Percentiles rank a stretch among this genome's conserved stretches.
phyloP scores from a whole-genome alignment of 1,140 invertebrate species.

The Drosophila sturtevanti region DNA sequence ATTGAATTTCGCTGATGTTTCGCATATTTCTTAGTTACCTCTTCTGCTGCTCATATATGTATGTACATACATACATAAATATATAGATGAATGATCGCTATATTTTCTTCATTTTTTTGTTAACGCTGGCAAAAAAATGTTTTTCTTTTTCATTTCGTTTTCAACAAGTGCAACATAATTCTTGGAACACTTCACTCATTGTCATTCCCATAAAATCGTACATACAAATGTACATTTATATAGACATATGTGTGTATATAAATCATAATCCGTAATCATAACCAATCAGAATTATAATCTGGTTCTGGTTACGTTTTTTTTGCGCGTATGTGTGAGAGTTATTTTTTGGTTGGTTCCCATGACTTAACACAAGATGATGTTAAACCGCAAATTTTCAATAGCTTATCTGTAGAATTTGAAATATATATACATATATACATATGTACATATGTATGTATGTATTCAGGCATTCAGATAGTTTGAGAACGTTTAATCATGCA shows the following conservation, averaged over 20 bases:
- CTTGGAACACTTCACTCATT: neutral
- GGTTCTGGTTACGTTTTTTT: constrained; percentile 1
- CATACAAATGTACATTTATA: neutral
- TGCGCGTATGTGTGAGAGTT: neutral
- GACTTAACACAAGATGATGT: constrained; percentile 12
- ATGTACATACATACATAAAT: no score
- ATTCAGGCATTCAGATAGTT: neutral
- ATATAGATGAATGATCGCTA: constrained; percentile 56
- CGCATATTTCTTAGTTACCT: constrained; percentile 20
- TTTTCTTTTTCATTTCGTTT: neutral
- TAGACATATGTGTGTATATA: neutral
- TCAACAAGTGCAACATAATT: constrained; percentile 10
- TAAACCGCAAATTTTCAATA: constrained; percentile 10
- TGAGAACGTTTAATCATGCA: neutral
- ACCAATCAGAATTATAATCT: constrained; percentile 8
- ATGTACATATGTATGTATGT: constrained; percentile 1
- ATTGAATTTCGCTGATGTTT: constrained; percentile 52
- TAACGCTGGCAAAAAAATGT: neutral
- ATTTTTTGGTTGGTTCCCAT: constrained; percentile 3
- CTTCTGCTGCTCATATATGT: no score
- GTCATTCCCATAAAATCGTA: neutral
- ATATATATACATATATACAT: neutral
- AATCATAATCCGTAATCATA: constrained; percentile 9
- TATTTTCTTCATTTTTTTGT: constrained; percentile 26
- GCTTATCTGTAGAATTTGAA: constrained; percentile 13